Evolutionary conservation across 2,113 vertebrate genomes (phyloP).

Genomic region (Puffinus mauretanicus): DNA sequence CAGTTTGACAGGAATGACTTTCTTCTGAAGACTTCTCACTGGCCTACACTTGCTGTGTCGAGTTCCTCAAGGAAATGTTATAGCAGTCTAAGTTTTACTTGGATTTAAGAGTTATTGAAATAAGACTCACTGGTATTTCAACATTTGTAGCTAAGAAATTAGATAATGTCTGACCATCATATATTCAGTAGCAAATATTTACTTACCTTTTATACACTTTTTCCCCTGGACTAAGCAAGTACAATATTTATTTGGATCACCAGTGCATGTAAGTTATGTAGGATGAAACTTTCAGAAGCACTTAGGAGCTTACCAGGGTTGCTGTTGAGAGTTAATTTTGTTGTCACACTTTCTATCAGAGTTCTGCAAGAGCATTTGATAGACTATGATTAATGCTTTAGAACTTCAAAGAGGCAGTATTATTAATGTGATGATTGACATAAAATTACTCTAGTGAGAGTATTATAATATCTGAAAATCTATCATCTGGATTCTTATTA

Average conservation of each 20-base stretch:
- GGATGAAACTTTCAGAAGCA: not conserved
- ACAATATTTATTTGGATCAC: not conserved
- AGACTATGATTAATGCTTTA: not conserved
- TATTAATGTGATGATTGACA: slow-evolving; percentile 12
- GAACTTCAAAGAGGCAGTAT: not conserved
- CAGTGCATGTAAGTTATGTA: not conserved
- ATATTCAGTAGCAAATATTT: not conserved
- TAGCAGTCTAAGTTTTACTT: not conserved
- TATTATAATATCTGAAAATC: slow-evolving; percentile 13
- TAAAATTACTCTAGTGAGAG: not conserved
- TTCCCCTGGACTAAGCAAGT: not conserved
- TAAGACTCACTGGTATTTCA: not conserved
- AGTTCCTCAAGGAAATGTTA: not conserved
- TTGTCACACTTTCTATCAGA: not conserved
- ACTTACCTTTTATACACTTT: not conserved
- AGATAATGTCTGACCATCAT: not conserved
- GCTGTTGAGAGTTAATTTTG: not conserved
- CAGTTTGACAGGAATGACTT: not conserved
- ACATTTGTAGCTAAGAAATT: not conserved
- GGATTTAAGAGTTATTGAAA: not conserved
- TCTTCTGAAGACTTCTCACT: not conserved
- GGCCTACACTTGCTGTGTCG: not conserved
- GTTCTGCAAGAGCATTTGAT: not conserved
- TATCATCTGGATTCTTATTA: slow-evolving; percentile 13
- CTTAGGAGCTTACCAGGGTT: not conserved